phyloP scores from a whole-genome alignment of 2,888 invertebrate genomes.

The Hypolimnas misippus region DNA sequence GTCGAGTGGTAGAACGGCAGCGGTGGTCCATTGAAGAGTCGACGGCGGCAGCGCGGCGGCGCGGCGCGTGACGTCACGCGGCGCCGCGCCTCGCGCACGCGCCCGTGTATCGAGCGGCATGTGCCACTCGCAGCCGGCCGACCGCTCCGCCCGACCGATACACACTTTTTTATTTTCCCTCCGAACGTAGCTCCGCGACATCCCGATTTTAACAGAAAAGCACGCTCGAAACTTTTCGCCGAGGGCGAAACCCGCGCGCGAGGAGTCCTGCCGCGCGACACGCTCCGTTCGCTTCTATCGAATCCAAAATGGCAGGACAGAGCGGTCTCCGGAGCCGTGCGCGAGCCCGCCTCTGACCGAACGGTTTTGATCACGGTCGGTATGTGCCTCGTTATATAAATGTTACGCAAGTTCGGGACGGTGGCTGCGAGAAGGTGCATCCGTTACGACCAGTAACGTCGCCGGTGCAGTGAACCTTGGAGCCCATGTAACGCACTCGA shows the following conservation, averaged over 20 bases:
- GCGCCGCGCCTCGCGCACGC: constrained; percentile 71
- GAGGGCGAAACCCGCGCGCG: constrained; percentile 34
- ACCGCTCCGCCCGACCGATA: constrained; percentile 73
- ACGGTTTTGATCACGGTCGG: constrained; percentile 58
- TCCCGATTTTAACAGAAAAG: constrained; percentile 58
- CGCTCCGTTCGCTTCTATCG: constrained; percentile 48
- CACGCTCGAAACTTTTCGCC: constrained; percentile 44
- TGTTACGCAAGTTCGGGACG: constrained; percentile 78
- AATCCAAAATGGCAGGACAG: constrained; percentile 75
- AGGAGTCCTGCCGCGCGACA: constrained; percentile 42
- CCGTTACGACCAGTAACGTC: constrained; percentile 58
- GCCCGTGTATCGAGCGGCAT: constrained; percentile 81
- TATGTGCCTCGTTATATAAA: constrained; percentile 76
- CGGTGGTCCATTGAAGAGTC: constrained; percentile 54
- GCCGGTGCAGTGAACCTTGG: constrained; percentile 60
- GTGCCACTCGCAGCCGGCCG: constrained; percentile 75
- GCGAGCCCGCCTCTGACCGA: constrained; percentile 62
- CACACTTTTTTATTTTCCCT: constrained; percentile 78
- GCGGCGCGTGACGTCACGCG: constrained; percentile 67
- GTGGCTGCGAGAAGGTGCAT: constrained; percentile 67
- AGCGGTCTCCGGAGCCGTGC: constrained; percentile 56
- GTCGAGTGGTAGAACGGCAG: constrained; percentile 42
- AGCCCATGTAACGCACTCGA: constrained; percentile 69
- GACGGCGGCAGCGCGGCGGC: constrained; percentile 59
- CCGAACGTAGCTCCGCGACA: constrained; percentile 64